phyloP scores from a whole-genome alignment of 2,888 invertebrate species.

The Deroplatys truncata region DNA sequence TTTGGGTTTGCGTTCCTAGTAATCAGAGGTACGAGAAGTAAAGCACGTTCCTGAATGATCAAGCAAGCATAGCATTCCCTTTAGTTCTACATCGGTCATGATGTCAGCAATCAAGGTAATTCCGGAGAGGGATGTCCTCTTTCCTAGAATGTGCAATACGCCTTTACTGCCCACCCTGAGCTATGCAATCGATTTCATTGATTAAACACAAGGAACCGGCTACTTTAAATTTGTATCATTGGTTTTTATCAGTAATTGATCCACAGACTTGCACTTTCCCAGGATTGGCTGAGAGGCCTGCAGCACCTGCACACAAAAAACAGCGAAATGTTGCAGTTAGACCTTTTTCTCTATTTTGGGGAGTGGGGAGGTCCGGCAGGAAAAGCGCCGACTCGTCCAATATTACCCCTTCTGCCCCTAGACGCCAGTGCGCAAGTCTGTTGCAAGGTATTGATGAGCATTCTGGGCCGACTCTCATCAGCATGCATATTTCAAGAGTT shows the following conservation, averaged over 20 bases:
- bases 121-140: too few species aligned
- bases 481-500: conserved; percentile 7
- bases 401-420: not conserved
- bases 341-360: not conserved
- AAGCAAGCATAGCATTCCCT: too few species aligned
- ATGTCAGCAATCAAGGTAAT: too few species aligned
- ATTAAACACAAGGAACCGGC: not conserved
- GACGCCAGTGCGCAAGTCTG: not conserved
- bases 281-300: not conserved
- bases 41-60: too few species aligned
- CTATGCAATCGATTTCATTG: not conserved
- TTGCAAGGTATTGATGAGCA: not conserved
- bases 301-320: not conserved
- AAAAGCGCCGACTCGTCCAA: not conserved
- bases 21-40: too few species aligned
- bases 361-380: not conserved
- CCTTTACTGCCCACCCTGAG: not conserved
- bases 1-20: too few species aligned
- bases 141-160: not conserved
- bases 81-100: too few species aligned
- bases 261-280: too few species aligned
- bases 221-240: not conserved
- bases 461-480: not conserved
- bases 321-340: not conserved
- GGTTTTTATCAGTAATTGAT: not conserved